Percentiles rank a stretch among this genome's conserved stretches.
Conservation (phyloP, 1,140 invertebrate genomes). For the Nixonia krombeini region DNA sequence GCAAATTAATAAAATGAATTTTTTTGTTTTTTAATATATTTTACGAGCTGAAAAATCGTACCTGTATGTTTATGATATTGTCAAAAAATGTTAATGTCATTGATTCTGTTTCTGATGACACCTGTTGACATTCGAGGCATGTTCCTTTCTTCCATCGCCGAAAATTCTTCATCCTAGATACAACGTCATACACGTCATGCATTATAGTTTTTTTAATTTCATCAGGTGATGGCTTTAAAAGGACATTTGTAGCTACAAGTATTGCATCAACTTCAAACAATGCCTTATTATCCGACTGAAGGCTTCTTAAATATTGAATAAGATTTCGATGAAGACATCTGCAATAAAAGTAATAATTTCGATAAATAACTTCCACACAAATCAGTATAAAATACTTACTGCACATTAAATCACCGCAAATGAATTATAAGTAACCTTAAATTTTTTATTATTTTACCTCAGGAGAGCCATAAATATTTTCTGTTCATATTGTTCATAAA, state of each 20-base stretch:
- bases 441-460: constrained; percentile 54
- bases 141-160: constrained; percentile 88
- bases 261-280: constrained; percentile 85
- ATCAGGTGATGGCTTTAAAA: constrained; percentile 79
- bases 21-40: too few species aligned
- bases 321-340: constrained; percentile 77
- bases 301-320: constrained; percentile 77
- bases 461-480: constrained; percentile 77
- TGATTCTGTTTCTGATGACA: constrained; percentile 67
- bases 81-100: constrained; percentile 80
- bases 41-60: too few species aligned
- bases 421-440: too few species aligned
- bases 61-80: constrained; percentile 78
- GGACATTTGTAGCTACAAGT: constrained; percentile 80
- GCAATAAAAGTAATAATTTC: constrained; percentile 69
- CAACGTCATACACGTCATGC: constrained; percentile 76
- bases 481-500: constrained; percentile 80
- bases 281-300: constrained; percentile 74
- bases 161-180: constrained; percentile 80
- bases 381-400: neutral
- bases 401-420: too few species aligned
- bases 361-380: neutral
- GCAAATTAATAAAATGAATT: too few species aligned
- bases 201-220: constrained; percentile 84
- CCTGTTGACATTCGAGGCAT: constrained; percentile 79